Evolutionary conservation across 2,888 invertebrate species (phyloP).

Genomic region (Fragum fragum): DNA sequence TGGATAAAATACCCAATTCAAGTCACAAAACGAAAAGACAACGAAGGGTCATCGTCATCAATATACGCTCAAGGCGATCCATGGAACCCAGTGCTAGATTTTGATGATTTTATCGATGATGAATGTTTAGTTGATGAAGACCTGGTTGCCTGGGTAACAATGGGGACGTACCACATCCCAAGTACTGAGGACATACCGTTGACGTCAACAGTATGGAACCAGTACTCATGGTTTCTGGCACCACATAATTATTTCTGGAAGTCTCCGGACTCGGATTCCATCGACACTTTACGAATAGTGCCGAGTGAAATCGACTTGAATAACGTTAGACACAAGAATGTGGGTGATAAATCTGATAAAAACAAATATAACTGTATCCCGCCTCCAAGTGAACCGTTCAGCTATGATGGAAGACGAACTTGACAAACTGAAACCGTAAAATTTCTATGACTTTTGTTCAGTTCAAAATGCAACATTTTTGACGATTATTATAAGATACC

Average conservation of each 20-base stretch:
- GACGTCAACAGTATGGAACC: constrained; percentile 75
- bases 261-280: constrained; percentile 64
- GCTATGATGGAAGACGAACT: neutral
- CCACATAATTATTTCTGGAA: constrained; percentile 83
- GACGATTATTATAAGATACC: no score
- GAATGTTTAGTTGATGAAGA: constrained; percentile 78
- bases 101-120: constrained; percentile 73
- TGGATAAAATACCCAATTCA: constrained; percentile 76
- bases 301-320: neutral
- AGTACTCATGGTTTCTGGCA: constrained; percentile 74
- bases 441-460: no score
- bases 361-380: neutral
- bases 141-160: constrained; percentile 82
- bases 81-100: constrained; percentile 74
- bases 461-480: no score
- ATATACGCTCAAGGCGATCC: constrained; percentile 75
- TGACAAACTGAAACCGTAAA: no score
- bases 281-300: constrained; percentile 1
- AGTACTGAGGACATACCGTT: constrained; percentile 82
- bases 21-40: constrained; percentile 76
- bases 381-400: neutral
- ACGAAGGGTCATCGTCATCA: constrained; percentile 71
- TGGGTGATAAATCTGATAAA: neutral
- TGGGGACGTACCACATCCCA: constrained; percentile 81
- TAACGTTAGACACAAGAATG: neutral